phyloP scores from a whole-genome alignment of 2,888 invertebrate species.

The Nysson spinosus region DNA sequence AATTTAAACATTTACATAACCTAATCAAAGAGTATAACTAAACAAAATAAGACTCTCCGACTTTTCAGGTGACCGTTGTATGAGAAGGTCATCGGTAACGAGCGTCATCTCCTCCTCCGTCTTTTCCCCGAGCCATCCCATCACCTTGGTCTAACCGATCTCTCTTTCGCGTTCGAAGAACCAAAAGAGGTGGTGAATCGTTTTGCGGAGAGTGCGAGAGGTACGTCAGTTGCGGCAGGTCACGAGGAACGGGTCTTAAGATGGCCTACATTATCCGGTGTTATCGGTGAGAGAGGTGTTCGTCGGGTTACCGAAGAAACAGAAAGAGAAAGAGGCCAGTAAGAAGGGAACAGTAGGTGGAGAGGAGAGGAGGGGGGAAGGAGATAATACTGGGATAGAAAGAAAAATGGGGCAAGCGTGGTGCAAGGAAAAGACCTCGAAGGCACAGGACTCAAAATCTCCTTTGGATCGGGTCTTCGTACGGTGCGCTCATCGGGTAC shows the following conservation, averaged over 20 bases:
- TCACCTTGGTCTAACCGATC: background rate
- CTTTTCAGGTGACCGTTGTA: slow-evolving; percentile 19
- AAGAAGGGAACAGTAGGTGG: slow-evolving; percentile 39
- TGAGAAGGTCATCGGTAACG: background rate
- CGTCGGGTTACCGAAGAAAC: slow-evolving; percentile 14
- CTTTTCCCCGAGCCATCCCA: background rate
- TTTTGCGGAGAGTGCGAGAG: too few species aligned
- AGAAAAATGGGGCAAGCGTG: slow-evolving; percentile 75
- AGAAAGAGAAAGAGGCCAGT: slow-evolving; percentile 58
- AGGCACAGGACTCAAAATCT: slow-evolving; percentile 76
- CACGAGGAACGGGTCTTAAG: slow-evolving; percentile 66
- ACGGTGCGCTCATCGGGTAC: slow-evolving; percentile 75
- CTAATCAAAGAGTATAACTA: too few species aligned
- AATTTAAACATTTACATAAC: too few species aligned
- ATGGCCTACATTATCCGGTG: slow-evolving; percentile 64
- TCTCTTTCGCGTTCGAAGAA: slow-evolving; percentile 18
- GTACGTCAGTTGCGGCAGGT: slow-evolving; percentile 65
- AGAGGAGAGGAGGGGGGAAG: slow-evolving; percentile 55
- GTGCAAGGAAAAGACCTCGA: slow-evolving; percentile 75
- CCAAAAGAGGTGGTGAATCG: slow-evolving; percentile 39
- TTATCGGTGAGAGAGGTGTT: slow-evolving; percentile 58
- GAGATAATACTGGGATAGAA: slow-evolving; percentile 32
- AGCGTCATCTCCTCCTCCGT: background rate
- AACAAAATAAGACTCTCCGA: too few species aligned
- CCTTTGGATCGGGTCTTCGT: slow-evolving; percentile 76